Conservation (phyloP, 2,797 vertebrate genomes). For the Chaetodon trifasciatus region DNA sequence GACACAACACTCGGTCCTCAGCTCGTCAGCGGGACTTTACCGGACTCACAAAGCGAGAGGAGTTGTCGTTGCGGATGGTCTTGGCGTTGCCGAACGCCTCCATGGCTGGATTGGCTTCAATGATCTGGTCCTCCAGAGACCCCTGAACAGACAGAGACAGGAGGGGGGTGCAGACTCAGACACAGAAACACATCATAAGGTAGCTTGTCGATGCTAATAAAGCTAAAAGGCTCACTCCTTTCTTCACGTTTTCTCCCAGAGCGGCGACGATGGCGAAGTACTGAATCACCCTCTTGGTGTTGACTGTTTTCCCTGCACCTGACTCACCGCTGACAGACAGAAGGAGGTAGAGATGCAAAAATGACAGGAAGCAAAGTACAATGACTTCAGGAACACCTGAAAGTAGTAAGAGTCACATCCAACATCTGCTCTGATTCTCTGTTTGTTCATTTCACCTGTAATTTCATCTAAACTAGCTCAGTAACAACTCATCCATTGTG, state of each 20-base stretch:
- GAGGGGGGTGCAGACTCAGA: background rate
- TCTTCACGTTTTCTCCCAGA: constrained; percentile 93
- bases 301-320: constrained; percentile 97
- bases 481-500: too few relatives aligned
- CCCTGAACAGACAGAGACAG: constrained; percentile 78
- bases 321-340: constrained; percentile 91
- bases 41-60: constrained; percentile 94
- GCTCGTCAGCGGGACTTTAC: background rate
- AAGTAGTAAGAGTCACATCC: too few relatives aligned
- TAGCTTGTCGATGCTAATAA: background rate
- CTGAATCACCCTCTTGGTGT: constrained; percentile 98
- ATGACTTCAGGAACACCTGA: background rate
- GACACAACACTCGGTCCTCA: background rate
- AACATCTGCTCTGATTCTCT: too few relatives aligned
- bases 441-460: too few relatives aligned
- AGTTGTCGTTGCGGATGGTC: constrained; percentile 96
- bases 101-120: constrained; percentile 97
- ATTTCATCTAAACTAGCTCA: too few relatives aligned
- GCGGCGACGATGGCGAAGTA: constrained; percentile 96
- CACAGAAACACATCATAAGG: background rate
- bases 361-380: background rate
- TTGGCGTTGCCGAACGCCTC: constrained; percentile 97
- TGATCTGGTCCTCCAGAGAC: constrained; percentile 96
- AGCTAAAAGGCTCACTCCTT: constrained; percentile 86
- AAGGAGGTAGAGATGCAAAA: too few relatives aligned